Evolutionary conservation across 2,113 vertebrate genomes (phyloP), one percentile per base, ranked within the genome.

Genomic region (Hemibagrus wyckioides): DNA sequence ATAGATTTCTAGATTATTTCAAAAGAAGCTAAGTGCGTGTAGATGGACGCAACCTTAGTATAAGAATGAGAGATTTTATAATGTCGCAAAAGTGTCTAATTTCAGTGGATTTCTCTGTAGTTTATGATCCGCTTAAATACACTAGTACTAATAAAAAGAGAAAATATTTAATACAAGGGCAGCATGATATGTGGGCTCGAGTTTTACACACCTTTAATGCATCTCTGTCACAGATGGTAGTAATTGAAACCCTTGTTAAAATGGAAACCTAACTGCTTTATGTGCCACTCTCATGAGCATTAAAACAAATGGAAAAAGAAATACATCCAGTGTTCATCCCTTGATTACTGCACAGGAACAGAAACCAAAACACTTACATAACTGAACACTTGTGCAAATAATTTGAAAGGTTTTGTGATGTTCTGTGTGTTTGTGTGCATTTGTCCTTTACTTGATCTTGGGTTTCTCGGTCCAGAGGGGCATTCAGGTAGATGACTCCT

Each of bases 381-480:
- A 75, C 69, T 73, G 39, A 73, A 75, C 6, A 44, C 41, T 75
- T 67, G 17, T n/a, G 59, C 48, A 67, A 67, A 33, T 33, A 15
- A 67, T 17, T 54, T 33, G 19, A n/a, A 15, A 28, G 7, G 5
- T 21, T 50, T 50, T 50, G 25, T 50, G 50, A 7, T 52, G 9
- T 30, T 14, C 36, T 30, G 82, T 67, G 9, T 77, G 59, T 80
- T 57, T 52, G 6, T 41, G 25, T 80, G 56, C 23, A 33, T 39
- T 63, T 33, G 33, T 82, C 19, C 85, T 88, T 91, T 89, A 95
- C 94, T 95, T 97, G 94, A 91, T 94, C 95, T 86, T 96, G 95
- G 17, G 91, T 94, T 93, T 97, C 94, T 92, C 95, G 92, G 93
- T 97, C 96, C 88, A 96, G 90, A 25, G 95, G 94, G 5, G 89